These are phyloP conservation scores for Muscicapa striata DNA, from an alignment of 2,797 vertebrate genomes.

Conservation along the genomic window DNA sequence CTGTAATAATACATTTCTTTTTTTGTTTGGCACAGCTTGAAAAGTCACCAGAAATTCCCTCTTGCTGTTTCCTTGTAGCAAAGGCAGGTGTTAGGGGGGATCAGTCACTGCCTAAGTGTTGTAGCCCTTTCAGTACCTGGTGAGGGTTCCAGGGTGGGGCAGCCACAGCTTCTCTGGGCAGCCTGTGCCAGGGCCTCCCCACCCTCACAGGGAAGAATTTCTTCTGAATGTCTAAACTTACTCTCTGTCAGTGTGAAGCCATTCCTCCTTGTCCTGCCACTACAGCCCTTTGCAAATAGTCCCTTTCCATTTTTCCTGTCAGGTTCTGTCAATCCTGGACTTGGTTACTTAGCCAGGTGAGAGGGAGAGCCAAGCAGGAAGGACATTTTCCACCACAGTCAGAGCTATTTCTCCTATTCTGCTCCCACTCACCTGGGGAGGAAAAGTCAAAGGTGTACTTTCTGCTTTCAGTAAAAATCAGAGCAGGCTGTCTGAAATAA, in stretches of 20 bases:
- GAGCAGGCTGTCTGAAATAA: neutral
- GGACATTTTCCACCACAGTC: fast-evolving
- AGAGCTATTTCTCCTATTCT: neutral
- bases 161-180: neutral
- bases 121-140: fast-evolving
- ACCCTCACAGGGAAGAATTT: neutral
- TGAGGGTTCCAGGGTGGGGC: neutral
- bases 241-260: neutral
- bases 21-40: slow-evolving; percentile 27
- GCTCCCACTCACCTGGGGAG: neutral
- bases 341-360: neutral
- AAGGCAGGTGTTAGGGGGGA: neutral
- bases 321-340: neutral
- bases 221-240: neutral
- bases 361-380: neutral
- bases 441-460: neutral
- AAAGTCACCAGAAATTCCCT: slow-evolving; percentile 31
- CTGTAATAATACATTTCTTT: neutral
- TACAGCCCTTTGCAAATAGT: neutral
- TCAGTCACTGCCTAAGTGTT: neutral
- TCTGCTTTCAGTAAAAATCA: neutral
- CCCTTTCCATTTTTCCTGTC: neutral
- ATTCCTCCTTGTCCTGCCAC: neutral
- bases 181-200: neutral
- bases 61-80: neutral